These are phyloP conservation scores for Mastigias papua DNA, from an alignment of 30 jellyfish, hydroid and myxozoan species.

Conservation along the genomic window DNA sequence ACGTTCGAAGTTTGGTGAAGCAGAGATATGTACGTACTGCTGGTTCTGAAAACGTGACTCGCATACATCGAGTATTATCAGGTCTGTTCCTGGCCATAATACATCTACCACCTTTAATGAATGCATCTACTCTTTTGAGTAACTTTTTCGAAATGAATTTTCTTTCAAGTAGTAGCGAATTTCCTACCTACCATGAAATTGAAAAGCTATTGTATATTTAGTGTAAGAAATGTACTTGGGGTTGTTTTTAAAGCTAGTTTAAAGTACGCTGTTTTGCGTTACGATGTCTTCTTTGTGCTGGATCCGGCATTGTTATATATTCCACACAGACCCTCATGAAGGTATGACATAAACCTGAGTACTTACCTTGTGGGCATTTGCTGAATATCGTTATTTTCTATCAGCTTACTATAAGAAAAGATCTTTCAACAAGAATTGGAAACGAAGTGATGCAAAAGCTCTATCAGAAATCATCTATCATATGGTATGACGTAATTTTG, in stretches of 20 bases:
- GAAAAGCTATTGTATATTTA: no score
- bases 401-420: slow-evolving; percentile 74
- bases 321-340: not conserved
- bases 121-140: no score
- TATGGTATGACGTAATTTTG: slow-evolving; percentile 80
- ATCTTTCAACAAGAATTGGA: slow-evolving; percentile 77
- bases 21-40: slow-evolving; percentile 59
- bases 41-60: slow-evolving; percentile 53
- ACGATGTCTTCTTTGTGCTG: no score
- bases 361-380: no score
- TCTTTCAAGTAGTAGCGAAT: no score
- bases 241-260: no score
- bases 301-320: not conserved
- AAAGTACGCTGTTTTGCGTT: no score
- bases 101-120: no score
- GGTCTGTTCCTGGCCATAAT: slow-evolving; percentile 30
- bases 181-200: no score
- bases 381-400: not conserved
- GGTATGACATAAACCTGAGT: not conserved
- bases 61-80: slow-evolving; percentile 70
- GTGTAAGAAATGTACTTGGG: no score
- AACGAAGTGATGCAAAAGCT: slow-evolving; percentile 73
- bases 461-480: slow-evolving; percentile 76
- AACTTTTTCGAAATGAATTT: not conserved
- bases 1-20: slow-evolving; percentile 67